These are phyloP conservation scores for Thumatha senex DNA, from an alignment of 2,888 invertebrate species.

Conservation along the genomic window DNA sequence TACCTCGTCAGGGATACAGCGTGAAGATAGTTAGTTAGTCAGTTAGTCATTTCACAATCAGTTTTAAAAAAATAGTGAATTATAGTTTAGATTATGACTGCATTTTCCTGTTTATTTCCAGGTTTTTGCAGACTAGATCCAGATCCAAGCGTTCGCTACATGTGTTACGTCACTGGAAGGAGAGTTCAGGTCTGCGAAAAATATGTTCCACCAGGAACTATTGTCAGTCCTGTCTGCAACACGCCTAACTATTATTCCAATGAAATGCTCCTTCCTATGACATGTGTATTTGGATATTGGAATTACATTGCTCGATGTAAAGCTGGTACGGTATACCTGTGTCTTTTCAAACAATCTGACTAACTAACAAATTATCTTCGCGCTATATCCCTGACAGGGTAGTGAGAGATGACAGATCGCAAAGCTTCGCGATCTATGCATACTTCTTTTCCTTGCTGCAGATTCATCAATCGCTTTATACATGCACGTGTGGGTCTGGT, in stretches of 20 bases:
- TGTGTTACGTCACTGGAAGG: background rate
- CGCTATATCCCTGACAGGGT: background rate
- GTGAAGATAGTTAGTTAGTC: no score
- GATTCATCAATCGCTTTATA: no score
- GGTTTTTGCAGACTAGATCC: constrained; percentile 6
- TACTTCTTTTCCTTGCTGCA: no score
- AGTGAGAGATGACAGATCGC: no score
- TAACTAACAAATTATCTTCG: no score
- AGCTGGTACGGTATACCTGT: background rate
- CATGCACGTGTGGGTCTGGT: no score
- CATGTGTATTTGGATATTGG: constrained; percentile 2
- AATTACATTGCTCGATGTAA: constrained; percentile 6
- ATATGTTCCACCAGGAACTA: constrained; percentile 1
- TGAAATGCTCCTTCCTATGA: constrained; percentile 1
- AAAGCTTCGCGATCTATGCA: no score
- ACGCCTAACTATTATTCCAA: background rate
- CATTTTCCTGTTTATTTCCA: background rate
- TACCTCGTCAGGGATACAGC: no score
- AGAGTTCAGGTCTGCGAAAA: background rate
- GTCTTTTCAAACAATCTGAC: background rate
- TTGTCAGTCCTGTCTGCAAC: constrained; percentile 3
- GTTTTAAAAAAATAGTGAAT: no score
- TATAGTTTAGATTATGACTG: no score
- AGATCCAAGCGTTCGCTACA: background rate
- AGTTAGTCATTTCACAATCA: no score